These are phyloP conservation scores for Drosophila nikananu DNA, from an alignment of 1,140 invertebrate genomes.

Conservation along the genomic window DNA sequence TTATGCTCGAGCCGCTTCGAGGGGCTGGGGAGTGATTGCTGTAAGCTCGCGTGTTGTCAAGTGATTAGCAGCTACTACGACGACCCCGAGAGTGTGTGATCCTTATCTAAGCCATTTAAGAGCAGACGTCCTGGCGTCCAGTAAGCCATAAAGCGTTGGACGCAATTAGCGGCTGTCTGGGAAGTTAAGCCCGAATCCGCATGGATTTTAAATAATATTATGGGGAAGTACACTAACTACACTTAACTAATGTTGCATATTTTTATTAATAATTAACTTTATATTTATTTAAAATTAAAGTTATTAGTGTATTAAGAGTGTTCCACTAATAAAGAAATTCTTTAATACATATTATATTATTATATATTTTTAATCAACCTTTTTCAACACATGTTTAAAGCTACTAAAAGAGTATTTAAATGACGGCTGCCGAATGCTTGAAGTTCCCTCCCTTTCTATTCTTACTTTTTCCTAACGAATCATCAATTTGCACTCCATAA, in stretches of 20 bases:
- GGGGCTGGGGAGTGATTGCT: neutral
- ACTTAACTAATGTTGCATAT: no score
- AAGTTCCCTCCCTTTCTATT: neutral
- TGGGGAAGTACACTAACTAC: no score
- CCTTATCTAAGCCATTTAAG: slow-evolving; percentile 48
- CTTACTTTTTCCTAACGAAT: neutral
- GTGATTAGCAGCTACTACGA: slow-evolving; percentile 55
- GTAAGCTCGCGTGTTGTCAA: slow-evolving; percentile 60
- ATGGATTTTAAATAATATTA: slow-evolving; percentile 4
- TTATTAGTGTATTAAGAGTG: no score
- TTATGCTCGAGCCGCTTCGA: slow-evolving; percentile 7
- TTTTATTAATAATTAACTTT: no score
- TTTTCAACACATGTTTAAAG: neutral
- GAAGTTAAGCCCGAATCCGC: neutral
- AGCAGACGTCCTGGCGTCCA: slow-evolving; percentile 27
- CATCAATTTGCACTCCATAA: slow-evolving; percentile 15
- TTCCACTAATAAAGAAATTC: no score
- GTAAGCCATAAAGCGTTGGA: slow-evolving; percentile 30
- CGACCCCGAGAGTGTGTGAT: slow-evolving; percentile 53
- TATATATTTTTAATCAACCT: no score
- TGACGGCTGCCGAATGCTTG: neutral
- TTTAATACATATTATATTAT: no score
- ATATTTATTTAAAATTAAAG: no score
- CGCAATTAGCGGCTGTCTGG: slow-evolving; percentile 47
- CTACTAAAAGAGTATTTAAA: neutral